Evolutionary conservation across 2,888 invertebrate genomes (phyloP), one percentile per base, ranked within the genome.

Genomic region (Ophion costatus): DNA sequence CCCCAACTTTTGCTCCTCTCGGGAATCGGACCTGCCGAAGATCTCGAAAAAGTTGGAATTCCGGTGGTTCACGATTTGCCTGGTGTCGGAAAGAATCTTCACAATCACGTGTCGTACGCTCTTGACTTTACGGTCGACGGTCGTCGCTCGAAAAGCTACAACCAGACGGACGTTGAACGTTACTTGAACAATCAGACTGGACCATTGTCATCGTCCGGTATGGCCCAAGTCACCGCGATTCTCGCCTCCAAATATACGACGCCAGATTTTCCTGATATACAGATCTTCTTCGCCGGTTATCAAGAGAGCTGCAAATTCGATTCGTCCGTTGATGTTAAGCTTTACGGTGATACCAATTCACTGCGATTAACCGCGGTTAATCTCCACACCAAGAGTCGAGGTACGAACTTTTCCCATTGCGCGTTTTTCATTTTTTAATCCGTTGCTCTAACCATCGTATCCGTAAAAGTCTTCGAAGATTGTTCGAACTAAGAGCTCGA

Each of bases 81-180:
- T 0, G 96, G 96, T 0, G 96, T 96, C 0, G 96, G 96, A 0
- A 95, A 95, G 90, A 96, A 96, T 90, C 93, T 96, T 0, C 96
- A 96, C 86, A 96, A 96, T 90, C 96, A 96, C 86, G 95, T 96
- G 0, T 95, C 96, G 0, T 95, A 95, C 38, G 94, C 93, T 6
- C 83, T 96, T 2, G 94, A 94, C 64, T 96, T 95, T 88, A 93
- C 93, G 0, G 86, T 96, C 0, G 93, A 33, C 0, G 45, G 59
- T 4, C 3, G 51, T 1, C 84, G 85, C 7, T 94, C 24, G 89
- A 94, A 94, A 0, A 94, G 95, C 61, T 90, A 96, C 76, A 94
- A 95, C 85, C 95, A 95, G 94, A 93, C 94, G 0, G 93, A 94
- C 0, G 95, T 95, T 2, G 92, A 95, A 89, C 94, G 95, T 69